Evolutionary conservation across 1,140 invertebrate genomes (phyloP).

Genomic region (Drosophila tsacasi): DNA sequence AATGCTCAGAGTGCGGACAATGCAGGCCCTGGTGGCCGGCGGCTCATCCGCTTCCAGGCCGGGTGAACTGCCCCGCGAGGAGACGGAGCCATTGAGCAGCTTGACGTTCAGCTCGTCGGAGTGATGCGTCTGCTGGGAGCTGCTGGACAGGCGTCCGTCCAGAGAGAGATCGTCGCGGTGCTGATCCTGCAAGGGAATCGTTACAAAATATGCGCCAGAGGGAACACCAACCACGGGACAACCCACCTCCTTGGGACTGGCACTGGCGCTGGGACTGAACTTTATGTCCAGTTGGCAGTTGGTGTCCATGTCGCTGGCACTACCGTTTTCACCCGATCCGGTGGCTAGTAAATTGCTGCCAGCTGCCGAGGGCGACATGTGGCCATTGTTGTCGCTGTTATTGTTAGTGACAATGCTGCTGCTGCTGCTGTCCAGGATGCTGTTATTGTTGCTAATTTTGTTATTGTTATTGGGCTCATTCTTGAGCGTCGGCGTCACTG

Average conservation of each 20-base stretch:
- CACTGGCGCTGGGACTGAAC: slow-evolving; percentile 70
- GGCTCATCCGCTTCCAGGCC: slow-evolving; percentile 72
- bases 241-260: slow-evolving; percentile 78
- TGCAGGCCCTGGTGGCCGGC: slow-evolving; percentile 84
- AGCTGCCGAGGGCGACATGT: slow-evolving; percentile 62
- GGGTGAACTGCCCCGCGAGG: slow-evolving; percentile 81
- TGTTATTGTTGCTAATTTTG: slow-evolving; percentile 75
- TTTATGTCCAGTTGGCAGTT: slow-evolving; percentile 75
- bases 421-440: slow-evolving; percentile 28
- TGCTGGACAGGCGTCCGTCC: slow-evolving; percentile 74
- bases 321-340: slow-evolving; percentile 40
- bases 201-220: neutral
- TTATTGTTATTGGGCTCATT: slow-evolving; percentile 81
- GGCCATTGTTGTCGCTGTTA: slow-evolving; percentile 46
- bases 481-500: slow-evolving; percentile 71
- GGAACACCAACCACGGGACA: neutral
- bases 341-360: slow-evolving; percentile 29
- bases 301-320: slow-evolving; percentile 66
- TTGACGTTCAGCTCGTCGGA: slow-evolving; percentile 78
- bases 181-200: slow-evolving; percentile 62
- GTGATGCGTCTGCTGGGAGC: slow-evolving; percentile 71
- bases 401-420: slow-evolving; percentile 24
- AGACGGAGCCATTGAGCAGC: slow-evolving; percentile 76
- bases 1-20: slow-evolving; percentile 87
- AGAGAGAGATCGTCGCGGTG: slow-evolving; percentile 76